A percentile compares a stretch with the other conserved stretches of the same genome.
phyloP scores from a whole-genome alignment of 2,113 vertebrate genomes.

The Nannobrachium achirus region DNA sequence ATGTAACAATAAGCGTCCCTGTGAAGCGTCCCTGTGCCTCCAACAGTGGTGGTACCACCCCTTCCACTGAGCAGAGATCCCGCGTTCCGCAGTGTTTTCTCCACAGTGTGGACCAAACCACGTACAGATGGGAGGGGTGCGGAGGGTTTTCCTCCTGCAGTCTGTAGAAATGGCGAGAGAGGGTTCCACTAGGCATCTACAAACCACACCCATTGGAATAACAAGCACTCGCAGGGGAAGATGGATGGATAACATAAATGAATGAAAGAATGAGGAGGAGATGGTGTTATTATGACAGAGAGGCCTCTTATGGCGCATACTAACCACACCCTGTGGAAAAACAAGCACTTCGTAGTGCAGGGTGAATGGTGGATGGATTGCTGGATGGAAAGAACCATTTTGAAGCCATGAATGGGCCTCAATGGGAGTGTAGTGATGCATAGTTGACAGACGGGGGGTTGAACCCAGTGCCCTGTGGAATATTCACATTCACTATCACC shows the following conservation, averaged over 20 bases:
- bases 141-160: constrained; percentile 10
- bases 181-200: constrained; percentile 22
- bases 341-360: constrained; percentile 21
- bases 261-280: constrained; percentile 49
- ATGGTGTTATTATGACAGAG: constrained; percentile 44
- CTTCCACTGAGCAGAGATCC: neutral
- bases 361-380: constrained; percentile 35
- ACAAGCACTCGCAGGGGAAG: constrained; percentile 36
- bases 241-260: constrained; percentile 43
- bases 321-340: constrained; percentile 54
- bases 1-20: too few species aligned
- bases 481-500: neutral
- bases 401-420: constrained; percentile 14
- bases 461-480: constrained; percentile 13
- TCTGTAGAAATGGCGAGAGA: neutral
- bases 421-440: constrained; percentile 24
- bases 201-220: constrained; percentile 56
- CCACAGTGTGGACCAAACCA: neutral
- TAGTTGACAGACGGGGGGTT: constrained; percentile 16
- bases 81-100: neutral
- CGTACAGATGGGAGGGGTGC: neutral
- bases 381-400: constrained; percentile 9
- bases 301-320: constrained; percentile 30
- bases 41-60: neutral
- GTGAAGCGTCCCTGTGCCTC: too few species aligned